Evolutionary conservation across 2,888 invertebrate genomes (phyloP), one percentile per base, ranked within the genome.

Genomic region (Patella pellucida): DNA sequence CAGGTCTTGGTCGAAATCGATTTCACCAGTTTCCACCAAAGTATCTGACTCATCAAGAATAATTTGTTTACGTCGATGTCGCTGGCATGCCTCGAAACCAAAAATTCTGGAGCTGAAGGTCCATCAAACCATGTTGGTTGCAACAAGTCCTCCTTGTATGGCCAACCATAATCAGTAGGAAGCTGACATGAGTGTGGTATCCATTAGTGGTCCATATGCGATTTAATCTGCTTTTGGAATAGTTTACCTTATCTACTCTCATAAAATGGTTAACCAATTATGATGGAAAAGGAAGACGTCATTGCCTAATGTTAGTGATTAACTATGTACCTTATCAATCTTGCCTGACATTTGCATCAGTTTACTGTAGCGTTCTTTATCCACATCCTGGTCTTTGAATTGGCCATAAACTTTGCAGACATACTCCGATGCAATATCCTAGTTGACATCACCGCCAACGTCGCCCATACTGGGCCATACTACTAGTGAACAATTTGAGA

Each of bases 401-500:
- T 31, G 19, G 70, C 23, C 31, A 19, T 52, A 31, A 52, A 51
- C 16, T 68, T 68, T 68, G 68, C 76, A 23, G 76, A 54, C 54
- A 54, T 16, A 54, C n/a, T 54, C 54, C 4, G 54, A 54, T 54
- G n/a, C n/a, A n/a, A 54, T n/a, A 54, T 54, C 54, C 14, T 5
- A 54, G n/a, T 54, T n/a, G n/a, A 54, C 54, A 14, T 14, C n/a
- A n/a, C n/a, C 15, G 9, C 54, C 15, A 16, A n/a, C 54, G n/a
- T 3, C n/a, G 14, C 54, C 54, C 3, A 54, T n/a, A n/a, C n/a
- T n/a, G n/a, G n/a, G n/a, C n/a, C n/a, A n/a, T n/a, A n/a, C n/a
- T 54, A n/a, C 54, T 54, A n/a, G 2, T 54, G n/a, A 54, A 54
- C 4, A n/a, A 14, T 54, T 7, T n/a, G n/a, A 54, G 2, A 4